phyloP scores from a whole-genome alignment of 2,888 invertebrate genomes.

The Parascotia fuliginaria region DNA sequence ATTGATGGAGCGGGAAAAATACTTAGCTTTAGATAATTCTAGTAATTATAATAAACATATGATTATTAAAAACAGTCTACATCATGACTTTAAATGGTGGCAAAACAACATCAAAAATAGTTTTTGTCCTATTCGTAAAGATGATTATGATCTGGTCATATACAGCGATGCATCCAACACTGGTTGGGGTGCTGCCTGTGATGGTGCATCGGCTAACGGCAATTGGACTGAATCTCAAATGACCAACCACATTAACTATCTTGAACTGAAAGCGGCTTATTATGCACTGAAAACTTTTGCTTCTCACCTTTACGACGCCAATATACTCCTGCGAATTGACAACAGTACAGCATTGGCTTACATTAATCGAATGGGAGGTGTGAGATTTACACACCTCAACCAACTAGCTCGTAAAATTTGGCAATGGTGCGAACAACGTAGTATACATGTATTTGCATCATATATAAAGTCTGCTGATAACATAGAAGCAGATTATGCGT shows the following conservation, averaged over 20 bases:
- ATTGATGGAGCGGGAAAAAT: too few relatives aligned
- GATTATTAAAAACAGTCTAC: too few relatives aligned
- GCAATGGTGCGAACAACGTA: conserved; percentile 3
- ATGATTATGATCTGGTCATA: too few relatives aligned
- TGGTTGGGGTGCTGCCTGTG: too few relatives aligned
- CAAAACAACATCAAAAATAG: too few relatives aligned
- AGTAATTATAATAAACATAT: too few relatives aligned
- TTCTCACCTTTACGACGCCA: neutral
- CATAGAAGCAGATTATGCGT: neutral
- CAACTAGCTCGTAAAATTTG: conserved; percentile 13
- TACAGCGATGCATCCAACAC: too few relatives aligned
- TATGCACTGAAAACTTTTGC: neutral
- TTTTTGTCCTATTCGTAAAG: too few relatives aligned
- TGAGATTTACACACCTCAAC: conserved; percentile 22
- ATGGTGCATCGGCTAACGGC: too few relatives aligned
- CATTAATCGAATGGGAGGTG: conserved; percentile 25
- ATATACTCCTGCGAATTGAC: conserved; percentile 13
- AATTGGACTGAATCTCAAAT: too few relatives aligned
- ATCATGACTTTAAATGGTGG: too few relatives aligned
- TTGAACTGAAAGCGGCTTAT: neutral
- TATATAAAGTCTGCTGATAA: neutral
- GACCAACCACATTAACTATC: neutral
- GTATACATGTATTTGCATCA: neutral
- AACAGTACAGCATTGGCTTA: conserved; percentile 24
- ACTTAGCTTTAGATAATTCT: too few relatives aligned